Evolutionary conservation across 2,888 invertebrate species (phyloP), one percentile per base, ranked within the genome.

Genomic region (Ceramica pisi): DNA sequence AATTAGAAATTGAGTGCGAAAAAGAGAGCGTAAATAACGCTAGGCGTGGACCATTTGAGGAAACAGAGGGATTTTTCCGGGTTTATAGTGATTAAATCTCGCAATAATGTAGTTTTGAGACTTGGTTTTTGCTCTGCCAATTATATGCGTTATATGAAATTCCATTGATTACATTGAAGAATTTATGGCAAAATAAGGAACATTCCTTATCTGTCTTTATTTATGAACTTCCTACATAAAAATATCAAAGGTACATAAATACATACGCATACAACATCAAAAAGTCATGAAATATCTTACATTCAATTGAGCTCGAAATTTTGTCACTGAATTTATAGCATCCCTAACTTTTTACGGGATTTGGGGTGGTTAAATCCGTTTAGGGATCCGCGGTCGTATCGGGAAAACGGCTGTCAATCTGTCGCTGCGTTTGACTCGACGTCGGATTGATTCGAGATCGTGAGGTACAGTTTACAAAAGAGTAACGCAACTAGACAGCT

Each of bases 281-380:
- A 67, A 55, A 59, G 50, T 66, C 74, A 71, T 80, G 71, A 84
- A 84, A 82, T 84, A 71, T 74, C 78, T 85, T 64, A 81, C 81
- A 85, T 85, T 85, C 85, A 84, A 84, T 84, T 84, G 85, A 81
- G 76, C 77, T 78, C 78, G 81, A 83, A 82, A 75, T 82, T 84
- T 77, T 60, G 81, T 81, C 81, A 62, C 78, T 55, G 64, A 85
- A 83, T 84, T 84, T 82, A 82, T 78, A 81, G 61, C 83, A 50
- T 35, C 57, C 78, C 67, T 80, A 76, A 85, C 81, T 82, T 80
- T 84, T 82, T 85, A 84, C 85, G 85, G 81, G 67, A 53, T 67
- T 64, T 62, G 23, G 75, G 78, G 57, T 73, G 80, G 83, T 75
- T 84, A 82, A 82, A 82, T 82, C 84, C 82, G 60, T 73, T 84